Evolutionary conservation across 2,113 vertebrate genomes (phyloP).

Genomic region (Myotis davidii): DNA sequence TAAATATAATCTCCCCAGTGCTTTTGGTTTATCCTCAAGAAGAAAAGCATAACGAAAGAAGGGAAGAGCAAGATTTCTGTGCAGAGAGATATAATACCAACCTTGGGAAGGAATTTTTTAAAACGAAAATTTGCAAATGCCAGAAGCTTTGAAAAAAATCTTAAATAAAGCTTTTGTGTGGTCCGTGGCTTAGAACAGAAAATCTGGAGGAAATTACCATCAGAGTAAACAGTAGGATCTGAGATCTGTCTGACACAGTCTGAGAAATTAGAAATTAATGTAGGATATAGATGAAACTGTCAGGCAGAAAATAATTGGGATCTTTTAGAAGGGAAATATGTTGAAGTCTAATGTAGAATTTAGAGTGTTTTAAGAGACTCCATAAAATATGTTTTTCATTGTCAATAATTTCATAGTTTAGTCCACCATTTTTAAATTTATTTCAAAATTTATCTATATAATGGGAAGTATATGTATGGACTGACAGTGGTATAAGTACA

Average conservation of each 20-base stretch:
- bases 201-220: conserved; percentile 57
- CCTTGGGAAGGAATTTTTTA: conserved; percentile 57
- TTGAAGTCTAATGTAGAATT: neutral
- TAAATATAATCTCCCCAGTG: conserved; percentile 38
- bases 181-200: conserved; percentile 44
- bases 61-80: conserved; percentile 43
- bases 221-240: conserved; percentile 28
- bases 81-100: conserved; percentile 35
- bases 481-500: neutral
- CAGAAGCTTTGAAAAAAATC: conserved; percentile 30
- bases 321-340: neutral
- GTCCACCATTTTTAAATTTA: neutral
- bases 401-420: conserved; percentile 12
- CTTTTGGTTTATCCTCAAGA: conserved; percentile 46
- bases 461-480: neutral
- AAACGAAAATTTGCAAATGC: conserved; percentile 58
- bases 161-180: conserved; percentile 62
- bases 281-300: neutral
- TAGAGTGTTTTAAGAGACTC: neutral
- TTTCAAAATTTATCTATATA: neutral
- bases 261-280: conserved; percentile 36
- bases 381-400: neutral
- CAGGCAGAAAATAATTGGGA: neutral
- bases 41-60: conserved; percentile 12
- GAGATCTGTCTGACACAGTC: neutral